Conservation (phyloP, 2,888 invertebrate species). For the Polyommatus iphigenia region DNA sequence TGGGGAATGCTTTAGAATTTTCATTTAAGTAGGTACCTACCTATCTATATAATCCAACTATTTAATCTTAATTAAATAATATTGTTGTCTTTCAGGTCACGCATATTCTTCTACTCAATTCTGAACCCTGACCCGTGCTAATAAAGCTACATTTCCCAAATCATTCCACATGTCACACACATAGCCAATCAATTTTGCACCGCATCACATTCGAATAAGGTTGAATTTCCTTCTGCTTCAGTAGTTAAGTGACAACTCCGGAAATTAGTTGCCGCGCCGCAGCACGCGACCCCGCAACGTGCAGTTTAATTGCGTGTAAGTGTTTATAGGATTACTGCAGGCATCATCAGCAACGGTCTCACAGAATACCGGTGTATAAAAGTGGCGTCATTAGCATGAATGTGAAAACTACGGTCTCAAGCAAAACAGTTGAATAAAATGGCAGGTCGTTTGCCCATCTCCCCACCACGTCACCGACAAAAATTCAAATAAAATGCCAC, state of each 20-base stretch:
- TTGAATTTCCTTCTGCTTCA: neutral
- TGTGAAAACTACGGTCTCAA: no score
- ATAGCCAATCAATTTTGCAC: neutral
- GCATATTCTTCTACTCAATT: neutral
- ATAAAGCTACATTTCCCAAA: neutral
- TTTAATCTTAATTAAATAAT: constrained; percentile 12
- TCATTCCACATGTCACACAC: neutral
- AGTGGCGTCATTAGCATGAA: no score
- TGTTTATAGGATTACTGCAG: constrained; percentile 10
- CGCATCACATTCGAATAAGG: constrained; percentile 18
- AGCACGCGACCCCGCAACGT: constrained; percentile 45
- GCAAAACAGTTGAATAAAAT: no score
- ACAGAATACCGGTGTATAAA: no score
- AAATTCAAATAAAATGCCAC: no score
- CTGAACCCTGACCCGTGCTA: neutral
- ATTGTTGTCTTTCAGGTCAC: neutral
- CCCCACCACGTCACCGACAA: no score
- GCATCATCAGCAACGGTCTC: neutral
- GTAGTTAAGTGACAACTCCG: constrained; percentile 48
- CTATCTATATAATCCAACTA: neutral
- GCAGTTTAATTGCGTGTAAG: constrained; percentile 32
- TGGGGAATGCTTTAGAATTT: neutral
- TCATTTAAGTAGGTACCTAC: no score
- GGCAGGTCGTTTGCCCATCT: no score
- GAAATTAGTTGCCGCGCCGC: constrained; percentile 46